A percentile compares a stretch with the other conserved stretches of the same genome.
These are phyloP conservation scores for Cosmia pyralina DNA, from an alignment of 2,888 invertebrate species.

Conservation along the genomic window DNA sequence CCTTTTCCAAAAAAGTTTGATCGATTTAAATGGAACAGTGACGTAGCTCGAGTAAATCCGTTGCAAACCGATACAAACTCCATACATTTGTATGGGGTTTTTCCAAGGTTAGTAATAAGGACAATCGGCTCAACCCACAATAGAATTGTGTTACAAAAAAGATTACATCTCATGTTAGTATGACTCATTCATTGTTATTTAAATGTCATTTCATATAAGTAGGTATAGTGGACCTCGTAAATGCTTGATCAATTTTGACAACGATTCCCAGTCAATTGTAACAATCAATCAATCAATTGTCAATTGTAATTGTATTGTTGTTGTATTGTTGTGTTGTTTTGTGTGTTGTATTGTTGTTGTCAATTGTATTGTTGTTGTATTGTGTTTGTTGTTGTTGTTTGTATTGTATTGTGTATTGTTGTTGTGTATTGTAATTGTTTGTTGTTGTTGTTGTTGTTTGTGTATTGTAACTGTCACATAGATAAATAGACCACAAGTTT, in stretches of 20 bases:
- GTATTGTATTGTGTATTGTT: too few relatives aligned
- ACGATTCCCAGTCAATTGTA: background rate
- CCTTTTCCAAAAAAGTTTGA: background rate
- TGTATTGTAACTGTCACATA: background rate
- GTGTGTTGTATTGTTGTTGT: too few relatives aligned
- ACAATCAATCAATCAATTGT: too few relatives aligned
- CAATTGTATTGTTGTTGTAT: too few relatives aligned
- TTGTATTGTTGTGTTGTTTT: too few relatives aligned
- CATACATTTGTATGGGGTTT: conserved; percentile 36
- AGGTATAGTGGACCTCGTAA: background rate
- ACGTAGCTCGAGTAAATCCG: background rate
- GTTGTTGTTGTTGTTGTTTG: too few relatives aligned
- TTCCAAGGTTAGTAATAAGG: conserved; percentile 39
- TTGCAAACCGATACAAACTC: background rate
- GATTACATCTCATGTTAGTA: conserved; percentile 11
- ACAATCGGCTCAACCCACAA: conserved; percentile 24
- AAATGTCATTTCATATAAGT: conserved; percentile 22
- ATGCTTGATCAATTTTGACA: background rate
- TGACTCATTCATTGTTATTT: conserved; percentile 41
- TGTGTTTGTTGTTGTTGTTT: too few relatives aligned
- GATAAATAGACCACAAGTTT: background rate
- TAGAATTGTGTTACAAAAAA: conserved; percentile 31
- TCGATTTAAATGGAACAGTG: background rate
- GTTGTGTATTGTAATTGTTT: too few relatives aligned
- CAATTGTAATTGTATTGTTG: too few relatives aligned